Conservation (phyloP, 2,113 vertebrate species). For the Ailurus styani region DNA sequence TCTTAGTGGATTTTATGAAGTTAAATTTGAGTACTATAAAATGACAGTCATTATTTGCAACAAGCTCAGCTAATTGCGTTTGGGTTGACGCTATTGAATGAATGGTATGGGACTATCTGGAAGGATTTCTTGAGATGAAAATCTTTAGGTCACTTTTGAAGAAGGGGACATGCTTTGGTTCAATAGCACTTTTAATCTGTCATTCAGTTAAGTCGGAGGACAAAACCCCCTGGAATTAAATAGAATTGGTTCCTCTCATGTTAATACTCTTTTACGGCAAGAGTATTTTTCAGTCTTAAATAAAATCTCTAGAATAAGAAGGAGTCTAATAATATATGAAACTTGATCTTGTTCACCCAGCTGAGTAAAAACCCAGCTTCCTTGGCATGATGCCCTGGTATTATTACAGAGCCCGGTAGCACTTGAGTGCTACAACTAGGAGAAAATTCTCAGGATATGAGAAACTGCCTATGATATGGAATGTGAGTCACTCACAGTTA, state of each 20-base stretch:
- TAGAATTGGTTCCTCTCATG: neutral
- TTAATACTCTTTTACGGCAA: neutral
- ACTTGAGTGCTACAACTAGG: neutral
- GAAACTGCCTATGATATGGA: neutral
- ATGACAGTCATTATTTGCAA: neutral
- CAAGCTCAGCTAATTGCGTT: neutral
- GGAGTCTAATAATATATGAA: neutral
- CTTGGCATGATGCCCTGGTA: neutral
- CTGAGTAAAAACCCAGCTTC: neutral
- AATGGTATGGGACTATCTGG: neutral
- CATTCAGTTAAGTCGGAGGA: neutral
- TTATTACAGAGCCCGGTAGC: neutral
- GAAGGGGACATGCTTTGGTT: neutral
- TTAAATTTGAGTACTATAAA: neutral
- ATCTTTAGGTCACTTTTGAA: neutral
- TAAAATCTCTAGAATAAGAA: neutral
- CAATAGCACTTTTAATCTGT: constrained; percentile 4
- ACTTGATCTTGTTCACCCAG: neutral
- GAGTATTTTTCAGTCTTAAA: constrained; percentile 15
- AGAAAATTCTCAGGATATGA: neutral
- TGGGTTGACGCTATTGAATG: neutral
- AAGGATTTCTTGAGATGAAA: neutral
- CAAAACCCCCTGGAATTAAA: neutral
- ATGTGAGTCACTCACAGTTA: neutral
- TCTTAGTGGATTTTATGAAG: neutral